Evolutionary conservation across 2,797 vertebrate species (phyloP).

Genomic region (Enteromius afrohamiltoni): DNA sequence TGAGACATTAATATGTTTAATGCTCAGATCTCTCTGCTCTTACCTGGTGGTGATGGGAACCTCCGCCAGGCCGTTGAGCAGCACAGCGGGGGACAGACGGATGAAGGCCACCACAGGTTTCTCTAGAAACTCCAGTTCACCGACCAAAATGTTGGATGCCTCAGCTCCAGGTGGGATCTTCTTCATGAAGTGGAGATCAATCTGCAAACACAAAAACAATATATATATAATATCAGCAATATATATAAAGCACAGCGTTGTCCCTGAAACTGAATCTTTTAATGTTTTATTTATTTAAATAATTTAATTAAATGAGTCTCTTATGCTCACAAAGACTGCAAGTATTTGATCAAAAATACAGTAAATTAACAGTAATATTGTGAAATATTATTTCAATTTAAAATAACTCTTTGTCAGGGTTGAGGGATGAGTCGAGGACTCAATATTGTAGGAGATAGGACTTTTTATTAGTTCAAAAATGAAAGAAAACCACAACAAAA

Average conservation of each 20-base stretch:
- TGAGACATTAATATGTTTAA: background rate
- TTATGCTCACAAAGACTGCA: background rate
- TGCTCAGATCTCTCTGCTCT: conserved; percentile 26
- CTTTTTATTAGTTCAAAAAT: too few species aligned
- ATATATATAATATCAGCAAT: too few species aligned
- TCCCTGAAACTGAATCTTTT: background rate
- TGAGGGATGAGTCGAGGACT: too few species aligned
- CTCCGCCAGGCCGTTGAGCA: conserved; percentile 93
- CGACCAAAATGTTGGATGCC: conserved; percentile 97
- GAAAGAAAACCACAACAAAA: too few species aligned
- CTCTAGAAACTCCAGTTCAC: conserved; percentile 95
- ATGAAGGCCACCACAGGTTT: conserved; percentile 95
- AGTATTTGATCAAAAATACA: background rate
- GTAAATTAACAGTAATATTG: background rate
- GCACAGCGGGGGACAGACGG: conserved; percentile 90
- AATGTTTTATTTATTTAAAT: background rate
- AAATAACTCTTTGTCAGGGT: too few species aligned
- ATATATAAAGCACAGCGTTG: background rate
- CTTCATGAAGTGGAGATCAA: conserved; percentile 99
- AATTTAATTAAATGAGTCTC: background rate
- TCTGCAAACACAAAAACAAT: conserved; percentile 74
- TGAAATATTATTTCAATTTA: background rate
- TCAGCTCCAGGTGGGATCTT: conserved; percentile 98
- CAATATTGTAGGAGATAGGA: too few species aligned
- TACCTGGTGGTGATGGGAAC: conserved; percentile 98